Percentiles rank a stretch among this genome's conserved stretches.
These are phyloP conservation scores for Montipora cactus DNA, from an alignment of 64 coral and sea anemone genomes.

Conservation along the genomic window DNA sequence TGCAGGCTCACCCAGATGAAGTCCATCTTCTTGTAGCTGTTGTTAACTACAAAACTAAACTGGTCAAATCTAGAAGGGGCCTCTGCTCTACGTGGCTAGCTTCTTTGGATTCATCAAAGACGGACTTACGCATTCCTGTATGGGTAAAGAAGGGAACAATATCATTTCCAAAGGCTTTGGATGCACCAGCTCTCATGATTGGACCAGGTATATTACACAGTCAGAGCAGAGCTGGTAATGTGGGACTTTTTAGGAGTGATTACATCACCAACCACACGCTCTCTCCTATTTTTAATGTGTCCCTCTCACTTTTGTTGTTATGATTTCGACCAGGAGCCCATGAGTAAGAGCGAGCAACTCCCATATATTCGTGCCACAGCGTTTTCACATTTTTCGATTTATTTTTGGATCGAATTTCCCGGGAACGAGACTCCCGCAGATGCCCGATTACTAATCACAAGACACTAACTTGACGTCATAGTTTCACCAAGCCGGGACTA, in stretches of 20 bases:
- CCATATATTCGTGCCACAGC: no score
- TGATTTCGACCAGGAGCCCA: no score
- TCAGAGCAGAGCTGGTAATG: background rate
- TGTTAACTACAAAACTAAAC: slow-evolving; percentile 94
- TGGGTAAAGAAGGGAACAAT: slow-evolving; percentile 92
- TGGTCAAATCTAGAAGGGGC: slow-evolving; percentile 78
- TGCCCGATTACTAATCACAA: no score
- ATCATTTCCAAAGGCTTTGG: slow-evolving; percentile 58
- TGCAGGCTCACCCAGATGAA: slow-evolving; percentile 83
- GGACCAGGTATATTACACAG: slow-evolving; percentile 74
- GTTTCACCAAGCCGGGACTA: no score
- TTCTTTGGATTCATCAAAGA: slow-evolving; percentile 59
- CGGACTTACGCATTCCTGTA: slow-evolving; percentile 62
- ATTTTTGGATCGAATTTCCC: no score
- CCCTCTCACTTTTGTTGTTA: no score
- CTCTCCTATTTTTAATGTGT: no score
- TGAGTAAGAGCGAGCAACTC: no score
- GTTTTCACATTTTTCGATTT: no score
- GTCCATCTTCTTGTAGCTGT: slow-evolving; percentile 95
- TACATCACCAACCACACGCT: background rate
- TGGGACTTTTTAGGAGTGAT: background rate
- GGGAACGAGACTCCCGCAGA: no score
- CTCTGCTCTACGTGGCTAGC: slow-evolving; percentile 97
- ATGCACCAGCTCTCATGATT: slow-evolving; percentile 91
- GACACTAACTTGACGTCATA: no score